These are phyloP conservation scores for Euthynnus affinis DNA, from an alignment of 2,797 vertebrate genomes.

Conservation along the genomic window DNA sequence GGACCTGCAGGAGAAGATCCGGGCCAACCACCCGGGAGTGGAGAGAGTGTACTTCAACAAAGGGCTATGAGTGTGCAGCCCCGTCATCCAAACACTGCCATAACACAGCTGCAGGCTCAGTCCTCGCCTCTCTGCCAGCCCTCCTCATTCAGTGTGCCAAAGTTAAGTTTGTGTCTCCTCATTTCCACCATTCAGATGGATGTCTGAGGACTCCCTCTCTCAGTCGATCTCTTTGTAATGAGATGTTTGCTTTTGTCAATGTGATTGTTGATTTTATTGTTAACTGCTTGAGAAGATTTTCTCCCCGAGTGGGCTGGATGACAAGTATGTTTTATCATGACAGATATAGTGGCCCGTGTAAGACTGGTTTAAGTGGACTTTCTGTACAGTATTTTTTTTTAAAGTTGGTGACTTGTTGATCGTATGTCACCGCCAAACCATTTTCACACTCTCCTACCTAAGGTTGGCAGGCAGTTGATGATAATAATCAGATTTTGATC, in stretches of 20 bases:
- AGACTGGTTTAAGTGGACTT: slow-evolving; percentile 57
- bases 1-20: slow-evolving; percentile 94
- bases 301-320: slow-evolving; percentile 36
- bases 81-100: slow-evolving; percentile 71
- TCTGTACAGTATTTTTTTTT: slow-evolving; percentile 49
- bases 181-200: slow-evolving; percentile 59
- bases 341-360: slow-evolving; percentile 45
- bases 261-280: slow-evolving; percentile 70
- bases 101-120: slow-evolving; percentile 62
- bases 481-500: slow-evolving; percentile 42
- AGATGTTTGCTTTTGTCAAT: slow-evolving; percentile 64
- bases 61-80: slow-evolving; percentile 89
- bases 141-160: slow-evolving; percentile 85
- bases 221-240: slow-evolving; percentile 61
- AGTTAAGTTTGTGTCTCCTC: slow-evolving; percentile 81
- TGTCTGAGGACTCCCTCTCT: slow-evolving; percentile 45
- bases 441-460: slow-evolving; percentile 51
- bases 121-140: slow-evolving; percentile 64
- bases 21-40: slow-evolving; percentile 87
- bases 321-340: slow-evolving; percentile 42
- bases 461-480: slow-evolving; percentile 25
- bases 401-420: slow-evolving; percentile 50
- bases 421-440: slow-evolving; percentile 53
- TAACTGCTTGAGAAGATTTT: slow-evolving; percentile 56
- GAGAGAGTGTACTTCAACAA: slow-evolving; percentile 97